Evolutionary conservation across 2,888 invertebrate genomes (phyloP).

Genomic region (Griposia aprilina): DNA sequence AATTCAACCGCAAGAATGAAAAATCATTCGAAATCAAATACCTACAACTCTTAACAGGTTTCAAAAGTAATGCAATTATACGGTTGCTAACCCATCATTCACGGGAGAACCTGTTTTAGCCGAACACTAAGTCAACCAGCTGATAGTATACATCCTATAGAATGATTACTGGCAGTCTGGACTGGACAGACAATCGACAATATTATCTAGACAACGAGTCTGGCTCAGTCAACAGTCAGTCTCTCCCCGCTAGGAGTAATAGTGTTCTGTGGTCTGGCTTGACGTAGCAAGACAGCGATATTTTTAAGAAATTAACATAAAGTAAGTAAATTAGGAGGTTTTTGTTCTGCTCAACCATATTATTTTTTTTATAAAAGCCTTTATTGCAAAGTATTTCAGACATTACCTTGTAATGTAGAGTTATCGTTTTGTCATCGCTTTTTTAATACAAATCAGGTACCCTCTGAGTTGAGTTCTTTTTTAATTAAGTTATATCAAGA

Average conservation of each 20-base stretch:
- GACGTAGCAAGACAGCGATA: neutral
- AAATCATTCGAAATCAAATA: constrained; percentile 25
- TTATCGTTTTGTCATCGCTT: neutral
- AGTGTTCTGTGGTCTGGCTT: neutral
- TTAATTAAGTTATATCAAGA: neutral
- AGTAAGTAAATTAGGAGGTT: neutral
- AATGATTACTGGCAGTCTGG: constrained; percentile 9
- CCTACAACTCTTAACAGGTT: constrained; percentile 31
- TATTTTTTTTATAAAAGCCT: neutral
- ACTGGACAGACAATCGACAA: constrained; percentile 14
- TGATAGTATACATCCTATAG: constrained; percentile 4
- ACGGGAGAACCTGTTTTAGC: constrained; percentile 31
- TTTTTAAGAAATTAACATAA: neutral
- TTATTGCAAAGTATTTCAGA: neutral
- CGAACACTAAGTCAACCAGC: constrained; percentile 31
- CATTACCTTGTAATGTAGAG: neutral
- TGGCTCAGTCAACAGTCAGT: neutral
- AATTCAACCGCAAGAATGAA: neutral
- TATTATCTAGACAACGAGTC: constrained; percentile 14
- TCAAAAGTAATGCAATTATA: constrained; percentile 33
- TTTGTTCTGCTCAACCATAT: neutral
- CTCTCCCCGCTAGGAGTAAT: too few species aligned
- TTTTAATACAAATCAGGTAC: neutral
- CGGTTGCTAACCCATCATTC: constrained; percentile 32
- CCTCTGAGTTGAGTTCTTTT: neutral